These are phyloP conservation scores for Helicoverpa assulta DNA, from an alignment of 2,888 invertebrate genomes.

Conservation along the genomic window DNA sequence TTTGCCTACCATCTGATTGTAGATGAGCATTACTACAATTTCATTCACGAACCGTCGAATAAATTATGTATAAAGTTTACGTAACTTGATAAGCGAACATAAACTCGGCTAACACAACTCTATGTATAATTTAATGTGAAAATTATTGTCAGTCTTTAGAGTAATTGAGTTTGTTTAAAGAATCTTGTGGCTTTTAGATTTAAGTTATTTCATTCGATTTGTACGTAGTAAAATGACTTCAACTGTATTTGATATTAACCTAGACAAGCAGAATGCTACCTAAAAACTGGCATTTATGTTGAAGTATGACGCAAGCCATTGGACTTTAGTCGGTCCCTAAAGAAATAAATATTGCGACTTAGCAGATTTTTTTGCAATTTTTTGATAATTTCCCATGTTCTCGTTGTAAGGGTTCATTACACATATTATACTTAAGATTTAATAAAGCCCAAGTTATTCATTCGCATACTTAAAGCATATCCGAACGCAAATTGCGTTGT, in stretches of 20 bases:
- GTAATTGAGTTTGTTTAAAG: background rate
- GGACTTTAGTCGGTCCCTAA: background rate
- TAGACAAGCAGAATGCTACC: slow-evolving; percentile 17
- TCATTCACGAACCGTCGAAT: slow-evolving; percentile 64
- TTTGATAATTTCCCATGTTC: background rate
- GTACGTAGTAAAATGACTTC: background rate
- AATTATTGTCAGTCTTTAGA: background rate
- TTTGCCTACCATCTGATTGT: slow-evolving; percentile 60
- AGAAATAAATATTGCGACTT: background rate
- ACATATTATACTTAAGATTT: slow-evolving; percentile 28
- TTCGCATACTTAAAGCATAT: slow-evolving; percentile 30
- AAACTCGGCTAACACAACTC: slow-evolving; percentile 4
- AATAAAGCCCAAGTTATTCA: slow-evolving; percentile 31
- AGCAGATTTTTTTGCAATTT: background rate
- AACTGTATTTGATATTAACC: slow-evolving; percentile 3
- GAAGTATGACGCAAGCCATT: slow-evolving; percentile 25
- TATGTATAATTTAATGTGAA: background rate
- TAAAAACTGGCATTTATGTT: slow-evolving; percentile 8
- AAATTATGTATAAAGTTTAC: slow-evolving; percentile 52
- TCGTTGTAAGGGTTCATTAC: slow-evolving; percentile 9
- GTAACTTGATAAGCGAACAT: slow-evolving; percentile 36
- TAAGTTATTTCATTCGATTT: background rate
- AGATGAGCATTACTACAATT: slow-evolving; percentile 57
- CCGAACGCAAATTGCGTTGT: slow-evolving; percentile 59
- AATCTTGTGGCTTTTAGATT: background rate